Evolutionary conservation across 1,140 invertebrate genomes (phyloP), one percentile per base, ranked within the genome.

Genomic region (Euglossa dilemma): DNA sequence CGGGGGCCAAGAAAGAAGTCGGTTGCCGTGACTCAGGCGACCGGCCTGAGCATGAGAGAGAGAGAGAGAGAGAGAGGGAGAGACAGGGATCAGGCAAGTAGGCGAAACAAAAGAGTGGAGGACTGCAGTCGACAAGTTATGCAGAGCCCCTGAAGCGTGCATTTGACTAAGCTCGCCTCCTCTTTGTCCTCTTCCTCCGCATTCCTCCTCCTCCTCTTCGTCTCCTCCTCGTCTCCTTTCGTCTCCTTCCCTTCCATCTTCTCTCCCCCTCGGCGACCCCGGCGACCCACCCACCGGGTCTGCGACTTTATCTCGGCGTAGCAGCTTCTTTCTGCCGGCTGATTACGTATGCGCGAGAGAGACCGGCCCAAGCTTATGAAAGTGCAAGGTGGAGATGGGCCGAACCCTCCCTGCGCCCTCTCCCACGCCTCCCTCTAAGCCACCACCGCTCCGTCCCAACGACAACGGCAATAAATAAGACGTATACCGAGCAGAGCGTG

Each of bases 61-160:
- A 23, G 71, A 12, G 16, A 36, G 18, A 70, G 25, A 50, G 52
- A 59, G 54, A 47, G 8, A 23, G 7, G 11, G 20, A n/a, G 45
- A 47, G 23, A 45, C 11, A 36, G 50, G 28, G 79, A 80, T 70
- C 57, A n/a, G 56, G n/a, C 54, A 56, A 74, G 70, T 25, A 74
- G 59, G 59, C 77, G 83, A 80, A 69, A 78, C 76, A 66, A 69
- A 83, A 52, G 57, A 86, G 86, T 84, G 84, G 84, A 84, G 85
- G 83, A 88, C 87, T 87, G 89, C 82, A 84, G 87, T 87, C 86
- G 89, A 89, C 87, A 86, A 91, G 90, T 90, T 91, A 91, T 91
- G 89, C 89, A 89, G 87, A 89, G 87, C 89, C 90, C 87, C 83
- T 66, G 79, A 86, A 91, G 90, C 86, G 86, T 90, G 90, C 89